These are phyloP conservation scores for Hydraecia micacea DNA, from an alignment of 2,888 invertebrate species.

Conservation along the genomic window DNA sequence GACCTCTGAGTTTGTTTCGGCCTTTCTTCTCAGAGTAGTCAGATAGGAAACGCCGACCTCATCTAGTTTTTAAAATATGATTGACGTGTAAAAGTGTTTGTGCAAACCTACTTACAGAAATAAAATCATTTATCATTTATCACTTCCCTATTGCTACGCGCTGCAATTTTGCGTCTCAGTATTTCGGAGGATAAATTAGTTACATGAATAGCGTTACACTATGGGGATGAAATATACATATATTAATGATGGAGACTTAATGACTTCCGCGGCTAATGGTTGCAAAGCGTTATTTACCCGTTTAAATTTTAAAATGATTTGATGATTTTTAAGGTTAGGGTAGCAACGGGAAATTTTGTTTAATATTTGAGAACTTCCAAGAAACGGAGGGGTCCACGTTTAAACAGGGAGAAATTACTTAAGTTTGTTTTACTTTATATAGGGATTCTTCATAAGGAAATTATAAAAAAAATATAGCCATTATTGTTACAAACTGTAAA, in stretches of 20 bases:
- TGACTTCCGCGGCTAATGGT: constrained; percentile 21
- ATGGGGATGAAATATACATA: constrained; percentile 48
- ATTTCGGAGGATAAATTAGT: constrained; percentile 64
- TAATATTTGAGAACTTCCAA: not conserved
- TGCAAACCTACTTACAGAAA: no score
- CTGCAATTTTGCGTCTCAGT: constrained; percentile 60
- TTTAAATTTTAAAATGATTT: constrained; percentile 13
- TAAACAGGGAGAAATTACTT: not conserved
- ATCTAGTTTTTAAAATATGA: no score
- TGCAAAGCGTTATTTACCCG: not conserved
- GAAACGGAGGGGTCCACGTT: not conserved
- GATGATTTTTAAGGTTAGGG: not conserved
- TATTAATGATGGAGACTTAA: constrained; percentile 49
- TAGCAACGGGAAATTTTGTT: not conserved
- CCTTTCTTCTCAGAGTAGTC: no score
- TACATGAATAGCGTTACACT: constrained; percentile 51
- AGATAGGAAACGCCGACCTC: no score
- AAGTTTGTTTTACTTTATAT: not conserved
- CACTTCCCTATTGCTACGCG: constrained; percentile 44
- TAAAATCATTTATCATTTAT: no score
- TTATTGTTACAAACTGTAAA: not conserved
- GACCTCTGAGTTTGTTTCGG: no score
- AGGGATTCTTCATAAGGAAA: not conserved
- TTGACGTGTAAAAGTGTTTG: no score
- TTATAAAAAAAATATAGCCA: not conserved